Base-by-base conservation (phyloP, 2,888 invertebrate genomes). In the Caenorhabditis sp. region DNA sequence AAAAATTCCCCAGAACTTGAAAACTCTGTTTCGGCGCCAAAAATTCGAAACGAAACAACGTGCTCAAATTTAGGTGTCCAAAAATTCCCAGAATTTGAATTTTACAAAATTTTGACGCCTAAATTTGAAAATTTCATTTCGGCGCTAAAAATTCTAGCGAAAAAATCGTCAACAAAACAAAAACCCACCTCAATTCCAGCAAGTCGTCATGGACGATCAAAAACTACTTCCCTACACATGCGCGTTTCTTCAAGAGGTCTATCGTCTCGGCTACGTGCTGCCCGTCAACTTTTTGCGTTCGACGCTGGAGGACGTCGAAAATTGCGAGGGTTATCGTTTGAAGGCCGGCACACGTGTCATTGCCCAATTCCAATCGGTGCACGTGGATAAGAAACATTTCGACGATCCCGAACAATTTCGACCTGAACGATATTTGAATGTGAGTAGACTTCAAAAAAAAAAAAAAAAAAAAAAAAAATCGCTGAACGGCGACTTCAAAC, bases 201-300 rank as follows among this genome's bases (percentile, higher is more conserved):
- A 69, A 57, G 66, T 76, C 3, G 69, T 68, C 8, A 75, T 77
- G 75, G 69, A 66, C 26, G 79, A 79, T 26, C 79, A 79, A 55
- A 71, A 69, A 24, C 69, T 54, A 1, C 72, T 79, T 6, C 79
- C 79, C 12, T 79, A 79, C 60, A 75, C 75, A 10, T 70, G 77
- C 31, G 75, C 76, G 0, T 79, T 79, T 63, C 69, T 78, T 6
- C 77, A 78, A 59, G 77, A 78, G 62, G 75, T 75, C 21, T 78
- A 78, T 59, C 74, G 77, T 53, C 69, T 78, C 51, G 74, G 77
- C 21, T 78, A 78, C 54, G 75, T 75, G 12, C 69, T 78, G 4
- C 74, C 74, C 17, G 66, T 78, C n/a, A 74, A 71, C 27, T 71
- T 78, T 58, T 67, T 78, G 23, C 66, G 77, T 6, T 66, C 62